These are phyloP conservation scores for Amphipyra tragopoginis DNA, from an alignment of 2,888 invertebrate species.

Conservation along the genomic window DNA sequence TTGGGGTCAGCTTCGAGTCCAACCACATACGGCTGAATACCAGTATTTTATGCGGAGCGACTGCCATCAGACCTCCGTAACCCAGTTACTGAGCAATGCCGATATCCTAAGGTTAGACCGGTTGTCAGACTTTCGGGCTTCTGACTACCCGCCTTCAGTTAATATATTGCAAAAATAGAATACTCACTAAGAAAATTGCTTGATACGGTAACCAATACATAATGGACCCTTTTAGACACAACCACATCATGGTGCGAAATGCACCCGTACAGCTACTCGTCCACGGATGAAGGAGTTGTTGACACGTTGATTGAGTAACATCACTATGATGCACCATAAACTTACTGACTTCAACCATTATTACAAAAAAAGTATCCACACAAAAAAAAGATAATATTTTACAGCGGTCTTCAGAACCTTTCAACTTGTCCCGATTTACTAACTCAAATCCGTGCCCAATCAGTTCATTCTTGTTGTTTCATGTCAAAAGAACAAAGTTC, in stretches of 20 bases:
- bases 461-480: conserved; percentile 5
- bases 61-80: no score
- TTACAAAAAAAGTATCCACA: conserved; percentile 19
- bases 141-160: no score
- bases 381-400: not conserved
- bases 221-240: conserved; percentile 68
- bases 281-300: conserved; percentile 77
- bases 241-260: conserved; percentile 65
- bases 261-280: conserved; percentile 74
- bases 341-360: conserved; percentile 84
- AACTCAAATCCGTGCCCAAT: not conserved
- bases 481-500: conserved; percentile 46
- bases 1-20: no score
- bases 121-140: no score
- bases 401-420: not conserved
- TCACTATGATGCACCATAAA: conserved; percentile 66
- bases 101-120: no score
- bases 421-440: not conserved
- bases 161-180: not conserved
- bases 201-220: conserved; percentile 73
- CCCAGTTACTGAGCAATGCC: no score
- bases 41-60: no score
- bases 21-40: no score
- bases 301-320: conserved; percentile 65
- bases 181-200: conserved; percentile 71